A percentile compares a stretch with the other conserved stretches of the same genome.
phyloP scores from a whole-genome alignment of 1,140 invertebrate species.

The Apocrypta bakeri region DNA sequence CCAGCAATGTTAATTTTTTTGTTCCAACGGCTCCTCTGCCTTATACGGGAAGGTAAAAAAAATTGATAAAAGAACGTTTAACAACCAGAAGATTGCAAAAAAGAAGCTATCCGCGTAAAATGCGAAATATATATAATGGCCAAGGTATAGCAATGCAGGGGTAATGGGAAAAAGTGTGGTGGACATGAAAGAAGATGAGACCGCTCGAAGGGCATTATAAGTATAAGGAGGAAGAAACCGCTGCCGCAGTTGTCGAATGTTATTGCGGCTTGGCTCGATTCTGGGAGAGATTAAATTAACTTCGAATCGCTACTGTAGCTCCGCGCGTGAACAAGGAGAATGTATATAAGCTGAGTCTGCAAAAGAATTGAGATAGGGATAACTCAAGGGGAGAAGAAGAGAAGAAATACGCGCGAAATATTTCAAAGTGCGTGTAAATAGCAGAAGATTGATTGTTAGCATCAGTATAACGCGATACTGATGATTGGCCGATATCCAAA shows the following conservation, averaged over 20 bases:
- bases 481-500: slow-evolving; percentile 56
- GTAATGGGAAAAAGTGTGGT: neutral
- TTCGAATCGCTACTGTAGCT: slow-evolving; percentile 35
- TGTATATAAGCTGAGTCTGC: neutral
- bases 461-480: slow-evolving; percentile 55
- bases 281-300: slow-evolving; percentile 46
- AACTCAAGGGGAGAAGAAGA: slow-evolving; percentile 4
- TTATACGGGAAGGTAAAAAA: neutral
- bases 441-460: slow-evolving; percentile 55
- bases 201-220: neutral
- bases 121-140: slow-evolving; percentile 9
- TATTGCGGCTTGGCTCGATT: slow-evolving; percentile 31
- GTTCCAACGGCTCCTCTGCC: neutral
- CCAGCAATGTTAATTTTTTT: slow-evolving; percentile 23
- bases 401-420: slow-evolving; percentile 52
- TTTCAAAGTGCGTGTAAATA: neutral
- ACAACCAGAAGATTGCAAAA: neutral
- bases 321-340: slow-evolving; percentile 30
- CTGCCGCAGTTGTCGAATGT: slow-evolving; percentile 8
- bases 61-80: neutral
- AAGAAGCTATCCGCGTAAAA: neutral
- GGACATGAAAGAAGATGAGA: slow-evolving; percentile 1
- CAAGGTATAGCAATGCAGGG: neutral
- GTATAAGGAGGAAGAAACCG: neutral
- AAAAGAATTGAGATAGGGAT: neutral